Conservation (phyloP, 2,797 vertebrate species). For the Thripadectes ignobilis region DNA sequence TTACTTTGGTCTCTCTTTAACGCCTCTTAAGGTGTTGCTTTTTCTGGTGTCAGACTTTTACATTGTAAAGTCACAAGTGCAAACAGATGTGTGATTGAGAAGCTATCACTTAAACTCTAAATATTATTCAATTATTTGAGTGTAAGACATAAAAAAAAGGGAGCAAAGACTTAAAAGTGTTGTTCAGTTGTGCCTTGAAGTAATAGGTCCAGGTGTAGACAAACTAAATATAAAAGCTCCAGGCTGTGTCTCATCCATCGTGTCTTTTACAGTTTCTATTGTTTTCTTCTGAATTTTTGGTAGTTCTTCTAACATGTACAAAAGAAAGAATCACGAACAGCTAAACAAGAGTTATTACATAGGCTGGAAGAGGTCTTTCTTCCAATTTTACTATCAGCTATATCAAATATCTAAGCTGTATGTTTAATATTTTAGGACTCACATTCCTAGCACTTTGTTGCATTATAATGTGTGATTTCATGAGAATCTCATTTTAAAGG, state of each 20-base stretch:
- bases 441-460: background rate
- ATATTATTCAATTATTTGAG: background rate
- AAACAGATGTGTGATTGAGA: background rate
- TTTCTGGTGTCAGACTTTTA: background rate
- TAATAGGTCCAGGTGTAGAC: background rate
- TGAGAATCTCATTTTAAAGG: background rate
- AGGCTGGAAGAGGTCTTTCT: background rate
- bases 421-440: background rate
- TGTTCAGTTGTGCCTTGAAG: background rate
- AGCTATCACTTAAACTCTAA: background rate
- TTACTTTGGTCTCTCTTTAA: background rate
- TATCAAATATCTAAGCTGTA: background rate
- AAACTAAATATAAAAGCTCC: background rate
- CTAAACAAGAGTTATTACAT: background rate
- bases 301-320: background rate
- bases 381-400: background rate
- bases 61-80: background rate
- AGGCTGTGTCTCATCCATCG: background rate
- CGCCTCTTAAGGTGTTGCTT: background rate
- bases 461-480: background rate
- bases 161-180: background rate
- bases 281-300: background rate
- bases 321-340: background rate
- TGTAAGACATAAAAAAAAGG: background rate
- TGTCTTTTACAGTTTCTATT: background rate